Percentiles rank a stretch among this genome's conserved stretches.
Evolutionary conservation across 1,140 invertebrate species (phyloP).

Genomic region (Cyclina sinensis): DNA sequence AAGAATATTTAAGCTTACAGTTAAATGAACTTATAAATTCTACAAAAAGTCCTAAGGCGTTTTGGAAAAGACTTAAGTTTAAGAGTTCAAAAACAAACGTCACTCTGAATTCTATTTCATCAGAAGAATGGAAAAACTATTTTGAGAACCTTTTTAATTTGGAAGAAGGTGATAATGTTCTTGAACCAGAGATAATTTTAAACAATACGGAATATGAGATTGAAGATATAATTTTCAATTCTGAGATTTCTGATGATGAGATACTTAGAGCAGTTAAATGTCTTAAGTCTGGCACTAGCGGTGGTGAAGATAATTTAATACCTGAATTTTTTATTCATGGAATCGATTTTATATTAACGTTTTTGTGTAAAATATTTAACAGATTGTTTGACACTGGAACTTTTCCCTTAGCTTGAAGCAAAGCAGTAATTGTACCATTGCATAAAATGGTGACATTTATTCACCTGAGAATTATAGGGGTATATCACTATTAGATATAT

Average conservation of each 20-base stretch:
- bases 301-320: not conserved
- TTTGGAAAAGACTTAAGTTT: not conserved
- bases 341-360: not conserved
- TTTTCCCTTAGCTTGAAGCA: not conserved
- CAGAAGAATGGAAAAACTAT: not conserved
- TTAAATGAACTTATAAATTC: not conserved
- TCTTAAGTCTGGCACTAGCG: not conserved
- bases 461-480: not conserved
- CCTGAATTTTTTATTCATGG: not conserved
- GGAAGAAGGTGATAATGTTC: not conserved
- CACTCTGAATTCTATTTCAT: not conserved
- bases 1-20: not conserved
- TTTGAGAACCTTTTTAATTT: not conserved
- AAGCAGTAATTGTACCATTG: not conserved
- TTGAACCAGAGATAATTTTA: not conserved
- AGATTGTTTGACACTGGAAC: not conserved
- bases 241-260: not conserved
- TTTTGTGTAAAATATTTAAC: too few species aligned
- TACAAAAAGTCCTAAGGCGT: not conserved
- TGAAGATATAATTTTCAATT: not conserved
- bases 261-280: not conserved
- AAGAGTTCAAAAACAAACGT: not conserved
- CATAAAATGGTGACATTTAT: too few species aligned
- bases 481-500: not conserved
- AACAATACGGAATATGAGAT: not conserved